Evolutionary conservation across 2,113 vertebrate species (phyloP).

Genomic region (Paraplagusia blochii): DNA sequence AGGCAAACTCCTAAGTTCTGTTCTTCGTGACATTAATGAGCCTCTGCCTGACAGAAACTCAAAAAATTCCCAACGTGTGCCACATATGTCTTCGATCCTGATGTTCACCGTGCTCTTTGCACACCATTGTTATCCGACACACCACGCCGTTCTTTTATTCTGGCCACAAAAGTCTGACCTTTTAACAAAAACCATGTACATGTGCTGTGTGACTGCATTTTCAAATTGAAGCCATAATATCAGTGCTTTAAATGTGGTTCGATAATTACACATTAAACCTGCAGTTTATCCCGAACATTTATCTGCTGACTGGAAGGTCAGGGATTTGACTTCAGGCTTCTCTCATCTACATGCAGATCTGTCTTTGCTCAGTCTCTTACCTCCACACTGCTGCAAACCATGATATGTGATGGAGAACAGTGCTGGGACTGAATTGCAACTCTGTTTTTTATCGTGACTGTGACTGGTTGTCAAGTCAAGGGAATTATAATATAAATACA

Average conservation of each 20-base stretch:
- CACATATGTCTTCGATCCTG: background rate
- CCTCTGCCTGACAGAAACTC: background rate
- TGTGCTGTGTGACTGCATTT: background rate
- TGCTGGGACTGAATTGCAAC: too few species aligned
- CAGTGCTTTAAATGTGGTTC: background rate
- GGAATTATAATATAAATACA: too few species aligned
- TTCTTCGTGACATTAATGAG: background rate
- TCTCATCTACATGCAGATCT: too few species aligned
- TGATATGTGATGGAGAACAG: too few species aligned
- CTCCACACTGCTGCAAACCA: too few species aligned
- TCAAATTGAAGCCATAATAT: background rate
- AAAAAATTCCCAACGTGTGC: constrained; percentile 1
- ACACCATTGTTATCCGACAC: background rate
- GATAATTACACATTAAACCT: too few species aligned
- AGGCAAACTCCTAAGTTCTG: constrained; percentile 11
- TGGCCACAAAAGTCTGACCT: background rate
- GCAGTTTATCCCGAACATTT: too few species aligned
- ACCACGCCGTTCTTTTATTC: background rate
- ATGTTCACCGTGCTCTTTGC: background rate
- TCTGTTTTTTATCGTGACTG: too few species aligned
- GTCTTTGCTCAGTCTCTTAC: too few species aligned
- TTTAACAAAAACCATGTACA: background rate
- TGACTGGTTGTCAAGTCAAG: too few species aligned
- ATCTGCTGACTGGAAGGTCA: too few species aligned
- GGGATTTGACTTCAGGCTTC: too few species aligned